Evolutionary conservation across 2,797 vertebrate genomes (phyloP).

Genomic region (Anabacerthia variegaticeps): DNA sequence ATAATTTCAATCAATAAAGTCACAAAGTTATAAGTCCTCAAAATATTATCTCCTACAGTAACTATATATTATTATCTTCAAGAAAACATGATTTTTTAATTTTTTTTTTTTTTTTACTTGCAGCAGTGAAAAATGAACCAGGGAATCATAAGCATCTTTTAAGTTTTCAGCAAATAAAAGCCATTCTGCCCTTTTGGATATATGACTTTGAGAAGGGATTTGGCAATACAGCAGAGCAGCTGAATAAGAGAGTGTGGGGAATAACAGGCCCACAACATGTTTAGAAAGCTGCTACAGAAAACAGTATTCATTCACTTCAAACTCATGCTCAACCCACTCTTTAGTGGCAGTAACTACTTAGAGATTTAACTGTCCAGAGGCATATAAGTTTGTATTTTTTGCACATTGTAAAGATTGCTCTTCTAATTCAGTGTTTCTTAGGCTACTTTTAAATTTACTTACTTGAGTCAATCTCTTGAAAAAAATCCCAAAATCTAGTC

Average conservation of each 20-base stretch:
- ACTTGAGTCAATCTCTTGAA: not conserved
- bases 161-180: not conserved
- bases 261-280: not conserved
- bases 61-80: not conserved
- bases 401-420: not conserved
- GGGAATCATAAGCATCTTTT: not conserved
- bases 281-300: not conserved
- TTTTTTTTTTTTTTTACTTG: rapidly evolving
- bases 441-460: not conserved
- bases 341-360: not conserved
- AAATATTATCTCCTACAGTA: not conserved
- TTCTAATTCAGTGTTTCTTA: not conserved
- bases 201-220: not conserved
- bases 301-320: not conserved
- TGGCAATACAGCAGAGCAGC: not conserved
- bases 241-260: not conserved
- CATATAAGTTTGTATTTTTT: not conserved
- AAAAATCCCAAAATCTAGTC: not conserved
- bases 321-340: not conserved
- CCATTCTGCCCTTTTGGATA: not conserved
- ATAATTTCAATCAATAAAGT: not conserved
- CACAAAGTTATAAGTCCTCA: not conserved
- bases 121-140: not conserved
- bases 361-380: not conserved
- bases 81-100: not conserved